These are phyloP conservation scores for Scopus umbretta DNA, from an alignment of 2,113 vertebrate species.

Conservation along the genomic window DNA sequence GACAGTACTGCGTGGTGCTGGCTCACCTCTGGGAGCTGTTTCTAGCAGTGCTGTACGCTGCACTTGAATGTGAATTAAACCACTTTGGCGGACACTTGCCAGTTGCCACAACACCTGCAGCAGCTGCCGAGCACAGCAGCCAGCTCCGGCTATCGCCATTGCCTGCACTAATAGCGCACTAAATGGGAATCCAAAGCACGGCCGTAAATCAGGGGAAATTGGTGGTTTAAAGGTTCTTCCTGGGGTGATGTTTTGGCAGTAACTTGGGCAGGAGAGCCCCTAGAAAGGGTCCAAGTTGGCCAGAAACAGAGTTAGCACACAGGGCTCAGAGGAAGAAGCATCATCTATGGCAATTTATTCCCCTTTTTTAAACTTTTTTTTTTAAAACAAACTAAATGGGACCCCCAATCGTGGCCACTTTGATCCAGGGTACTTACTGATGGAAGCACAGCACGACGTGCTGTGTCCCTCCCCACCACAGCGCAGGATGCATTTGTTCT, in stretches of 20 bases:
- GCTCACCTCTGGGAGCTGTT: accelerated
- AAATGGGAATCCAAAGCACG: accelerated
- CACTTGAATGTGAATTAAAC: not conserved
- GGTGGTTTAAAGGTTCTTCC: not conserved
- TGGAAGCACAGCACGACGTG: not conserved
- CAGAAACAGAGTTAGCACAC: not conserved
- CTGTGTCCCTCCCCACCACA: not conserved
- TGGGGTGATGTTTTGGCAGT: not conserved
- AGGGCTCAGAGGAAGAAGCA: not conserved
- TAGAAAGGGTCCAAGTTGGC: accelerated
- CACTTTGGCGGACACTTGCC: accelerated
- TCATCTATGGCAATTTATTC: not conserved
- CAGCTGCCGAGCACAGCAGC: not conserved
- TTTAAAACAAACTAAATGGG: not conserved
- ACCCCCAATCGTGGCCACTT: not conserved
- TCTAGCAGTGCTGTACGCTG: accelerated
- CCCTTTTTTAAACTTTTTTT: not conserved
- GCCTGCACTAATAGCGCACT: accelerated
- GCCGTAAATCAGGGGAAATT: accelerated
- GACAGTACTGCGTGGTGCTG: accelerated
- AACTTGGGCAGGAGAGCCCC: not conserved
- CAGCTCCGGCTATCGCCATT: accelerated
- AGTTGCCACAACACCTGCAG: not conserved
- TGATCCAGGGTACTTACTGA: accelerated
- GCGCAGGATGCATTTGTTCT: not conserved